Evolutionary conservation across 2,113 vertebrate species (phyloP), one percentile per base, ranked within the genome.

Genomic region (Blennius ocellaris): DNA sequence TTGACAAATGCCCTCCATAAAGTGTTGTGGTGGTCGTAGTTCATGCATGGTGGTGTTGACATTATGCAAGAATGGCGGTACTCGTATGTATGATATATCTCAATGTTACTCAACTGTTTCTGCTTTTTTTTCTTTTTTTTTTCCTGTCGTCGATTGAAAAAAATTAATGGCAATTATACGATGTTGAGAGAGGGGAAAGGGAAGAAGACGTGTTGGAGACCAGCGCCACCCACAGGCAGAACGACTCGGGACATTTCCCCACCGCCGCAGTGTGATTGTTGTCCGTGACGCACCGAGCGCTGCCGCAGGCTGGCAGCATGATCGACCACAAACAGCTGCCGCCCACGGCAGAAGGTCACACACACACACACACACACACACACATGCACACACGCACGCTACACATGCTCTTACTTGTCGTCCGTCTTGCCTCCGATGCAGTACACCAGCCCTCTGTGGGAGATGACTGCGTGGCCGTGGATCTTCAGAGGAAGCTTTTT

Each of bases 351-450:
- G 21, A 30, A 30, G 21, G 36, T 54, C 55, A 49, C 59, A 56
- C 61, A 50, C 71, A 50, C 72, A 44, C 43, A 68, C 49, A 37
- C 65, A 41, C 43, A 7, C 66, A 62, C 72, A 65, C 62, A 50
- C 70, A 76, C 53, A n/a, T n/a, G 58, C 58, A 53, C 62, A 66
- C 73, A 73, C 72, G 57, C 63, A 57, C 76, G 58, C 63, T 47
- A n/a, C 49, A 58, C 21, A 38, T 75, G 7, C 39, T 95, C 98
- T 96, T 90, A 99, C 98, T 97, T 98, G 83, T 99, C 97, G 73
- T 99, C 97, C 41, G 97, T 98, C 93, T 99, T 99, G 87, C 98
- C 98, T 6, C 98, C 98, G n/a, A 99, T 94, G 92, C 95, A 95
- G 90, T 99, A 99, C 69, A 99, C 91, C 78, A 97, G 8, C 41